Evolutionary conservation across 2,797 vertebrate genomes (phyloP).

Genomic region (Danio tinwini): DNA sequence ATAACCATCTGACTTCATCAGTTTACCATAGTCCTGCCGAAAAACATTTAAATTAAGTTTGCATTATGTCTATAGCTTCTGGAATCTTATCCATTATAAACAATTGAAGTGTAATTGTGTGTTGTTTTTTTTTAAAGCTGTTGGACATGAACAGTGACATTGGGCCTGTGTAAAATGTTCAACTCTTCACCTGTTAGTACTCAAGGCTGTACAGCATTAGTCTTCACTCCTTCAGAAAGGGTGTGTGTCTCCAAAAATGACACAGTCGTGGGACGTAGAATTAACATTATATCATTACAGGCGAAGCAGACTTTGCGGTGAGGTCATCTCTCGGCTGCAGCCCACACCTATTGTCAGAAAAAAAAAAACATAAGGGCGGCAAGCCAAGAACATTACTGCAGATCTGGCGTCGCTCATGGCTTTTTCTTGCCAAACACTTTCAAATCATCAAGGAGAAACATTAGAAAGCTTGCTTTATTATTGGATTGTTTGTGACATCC

Average conservation of each 20-base stretch:
- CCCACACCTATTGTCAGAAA: conserved; percentile 50
- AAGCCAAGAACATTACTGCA: conserved; percentile 35
- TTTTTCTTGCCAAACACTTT: not conserved
- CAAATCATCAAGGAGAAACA: not conserved
- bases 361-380: not conserved
- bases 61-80: not conserved
- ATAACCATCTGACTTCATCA: not conserved
- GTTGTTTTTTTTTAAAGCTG: not conserved
- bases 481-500: not conserved
- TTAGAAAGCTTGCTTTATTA: not conserved
- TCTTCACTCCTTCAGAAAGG: conserved; percentile 36
- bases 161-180: not conserved
- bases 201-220: conserved; percentile 2
- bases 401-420: conserved; percentile 10
- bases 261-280: conserved; percentile 31
- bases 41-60: not conserved
- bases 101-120: not conserved
- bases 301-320: conserved; percentile 31
- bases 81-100: not conserved
- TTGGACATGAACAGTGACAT: not conserved
- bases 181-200: conserved; percentile 34
- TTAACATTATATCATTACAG: conserved; percentile 44
- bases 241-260: conserved; percentile 37
- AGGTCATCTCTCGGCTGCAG: conserved; percentile 44
- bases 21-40: not conserved